phyloP scores from a whole-genome alignment of 2,797 vertebrate genomes.

The Eulemur albifrons region DNA sequence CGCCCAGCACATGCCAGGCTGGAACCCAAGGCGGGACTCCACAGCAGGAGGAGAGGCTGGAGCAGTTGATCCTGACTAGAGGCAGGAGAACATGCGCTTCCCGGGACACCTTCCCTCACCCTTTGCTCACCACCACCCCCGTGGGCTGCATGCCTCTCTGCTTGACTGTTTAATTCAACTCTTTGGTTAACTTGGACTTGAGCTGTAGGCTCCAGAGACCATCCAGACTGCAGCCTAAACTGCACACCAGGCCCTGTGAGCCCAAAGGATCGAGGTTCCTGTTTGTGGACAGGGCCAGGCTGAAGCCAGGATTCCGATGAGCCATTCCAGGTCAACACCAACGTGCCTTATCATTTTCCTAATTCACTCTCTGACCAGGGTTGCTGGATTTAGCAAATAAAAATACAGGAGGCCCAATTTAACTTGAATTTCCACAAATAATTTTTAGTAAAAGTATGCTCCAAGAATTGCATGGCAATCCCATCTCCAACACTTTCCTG shows the following conservation, averaged over 20 bases:
- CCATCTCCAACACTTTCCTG: not conserved
- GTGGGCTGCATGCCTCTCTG: rapidly evolving
- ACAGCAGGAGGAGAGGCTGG: not conserved
- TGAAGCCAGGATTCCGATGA: not conserved
- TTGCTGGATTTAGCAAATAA: not conserved
- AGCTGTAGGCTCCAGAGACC: not conserved
- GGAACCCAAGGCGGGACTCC: not conserved
- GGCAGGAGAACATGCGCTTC: not conserved
- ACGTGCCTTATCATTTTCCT: not conserved
- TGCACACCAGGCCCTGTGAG: rapidly evolving
- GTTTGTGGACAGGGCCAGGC: not conserved
- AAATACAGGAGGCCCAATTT: not conserved
- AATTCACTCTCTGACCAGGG: not conserved
- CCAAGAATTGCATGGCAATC: rapidly evolving
- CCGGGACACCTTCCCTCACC: not conserved
- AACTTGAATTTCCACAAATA: not conserved
- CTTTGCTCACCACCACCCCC: rapidly evolving
- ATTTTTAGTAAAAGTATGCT: not conserved
- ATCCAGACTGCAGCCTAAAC: not conserved
- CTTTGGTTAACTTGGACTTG: not conserved
- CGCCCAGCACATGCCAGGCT: conserved; percentile 12
- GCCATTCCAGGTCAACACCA: not conserved
- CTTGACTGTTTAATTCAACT: not conserved
- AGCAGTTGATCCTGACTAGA: not conserved
- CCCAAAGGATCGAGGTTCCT: not conserved